These are phyloP conservation scores for Gouania willdenowi DNA, from an alignment of 2,797 vertebrate species.

Conservation along the genomic window DNA sequence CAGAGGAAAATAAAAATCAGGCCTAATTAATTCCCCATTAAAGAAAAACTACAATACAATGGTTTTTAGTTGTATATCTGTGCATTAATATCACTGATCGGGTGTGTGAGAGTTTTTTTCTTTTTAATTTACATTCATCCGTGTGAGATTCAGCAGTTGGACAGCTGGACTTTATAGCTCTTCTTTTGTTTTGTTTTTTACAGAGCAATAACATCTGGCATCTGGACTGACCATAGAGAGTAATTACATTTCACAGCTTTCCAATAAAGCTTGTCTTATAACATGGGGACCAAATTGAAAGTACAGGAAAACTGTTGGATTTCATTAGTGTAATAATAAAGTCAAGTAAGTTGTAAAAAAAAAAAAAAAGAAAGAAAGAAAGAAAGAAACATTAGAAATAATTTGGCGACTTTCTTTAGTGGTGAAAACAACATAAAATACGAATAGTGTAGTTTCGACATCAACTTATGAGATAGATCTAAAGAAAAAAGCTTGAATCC, in stretches of 20 bases:
- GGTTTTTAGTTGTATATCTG: too few relatives aligned
- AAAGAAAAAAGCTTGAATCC: too few relatives aligned
- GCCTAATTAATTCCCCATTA: too few relatives aligned
- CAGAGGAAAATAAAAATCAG: too few relatives aligned
- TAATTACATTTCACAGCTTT: conserved; percentile 48
- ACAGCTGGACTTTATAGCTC: conserved; percentile 60
- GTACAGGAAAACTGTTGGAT: too few relatives aligned
- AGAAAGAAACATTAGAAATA: background rate
- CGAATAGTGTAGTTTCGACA: background rate
- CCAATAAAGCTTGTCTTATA: conserved; percentile 46
- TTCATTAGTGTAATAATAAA: too few relatives aligned
- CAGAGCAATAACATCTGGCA: conserved; percentile 45
- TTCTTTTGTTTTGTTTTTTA: conserved; percentile 56
- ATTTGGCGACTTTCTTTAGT: background rate
- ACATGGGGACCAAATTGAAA: too few relatives aligned
- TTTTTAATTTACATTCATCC: conserved; percentile 9
- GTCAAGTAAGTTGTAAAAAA: too few relatives aligned
- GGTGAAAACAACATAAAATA: background rate
- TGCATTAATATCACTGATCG: too few relatives aligned
- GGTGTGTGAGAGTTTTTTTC: too few relatives aligned
- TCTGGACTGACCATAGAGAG: conserved; percentile 63
- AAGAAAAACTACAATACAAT: too few relatives aligned
- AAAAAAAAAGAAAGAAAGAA: background rate
- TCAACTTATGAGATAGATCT: background rate
- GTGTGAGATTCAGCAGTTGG: conserved; percentile 28